Base-by-base conservation (phyloP, 2,113 vertebrate species). In the Ictidomys tridecemlineatus region DNA sequence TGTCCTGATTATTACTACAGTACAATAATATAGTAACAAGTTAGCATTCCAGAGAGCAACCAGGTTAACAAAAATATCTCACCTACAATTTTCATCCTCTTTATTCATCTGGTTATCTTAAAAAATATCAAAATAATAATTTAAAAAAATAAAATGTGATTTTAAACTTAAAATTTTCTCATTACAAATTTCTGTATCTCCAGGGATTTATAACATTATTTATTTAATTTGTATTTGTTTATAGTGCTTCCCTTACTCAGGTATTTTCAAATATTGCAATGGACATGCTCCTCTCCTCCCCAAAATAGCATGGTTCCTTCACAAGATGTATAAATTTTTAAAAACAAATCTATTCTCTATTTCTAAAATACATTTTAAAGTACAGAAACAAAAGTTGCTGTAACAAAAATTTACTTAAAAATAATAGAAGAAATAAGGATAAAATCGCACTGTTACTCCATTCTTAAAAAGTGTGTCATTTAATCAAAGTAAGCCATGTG, bases 101-200 rank as follows among this genome's bases (percentile, higher is more conserved):
- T 67, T 73, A 84, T 74, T 70, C 5, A 91, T 67, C 51, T 96
- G n/a, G 32, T 58, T 91, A 96, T 97, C 82, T 82, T 96, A 96
- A 69, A 14, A 98, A 79, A 87, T 58, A 24, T 12, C 78, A 48
- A 95, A 91, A 77, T 85, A 12, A 90, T 97, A 87, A 94, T 89
- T n/a, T n/a, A 61, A 16, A 70, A 82, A 8, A 96, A 5, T 51
- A 39, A 97, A 78, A 10, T 94, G 65, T 98, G 91, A 87, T 89
- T 96, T 96, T 90, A 95, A 94, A 93, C 61, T 96, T 97, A 89
- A 97, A 95, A 97, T 96, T 94, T 95, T 79, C 95, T 92, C 93
- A 97, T 56, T 76, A n/a, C 37, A 94, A 39, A 65, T 76, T 11
- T 65, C 32, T 90, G 6, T 32, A 87, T 39, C 85, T n/a, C n/a